Evolutionary conservation across 2,113 vertebrate genomes (phyloP).

Genomic region (Leiothrix lutea): DNA sequence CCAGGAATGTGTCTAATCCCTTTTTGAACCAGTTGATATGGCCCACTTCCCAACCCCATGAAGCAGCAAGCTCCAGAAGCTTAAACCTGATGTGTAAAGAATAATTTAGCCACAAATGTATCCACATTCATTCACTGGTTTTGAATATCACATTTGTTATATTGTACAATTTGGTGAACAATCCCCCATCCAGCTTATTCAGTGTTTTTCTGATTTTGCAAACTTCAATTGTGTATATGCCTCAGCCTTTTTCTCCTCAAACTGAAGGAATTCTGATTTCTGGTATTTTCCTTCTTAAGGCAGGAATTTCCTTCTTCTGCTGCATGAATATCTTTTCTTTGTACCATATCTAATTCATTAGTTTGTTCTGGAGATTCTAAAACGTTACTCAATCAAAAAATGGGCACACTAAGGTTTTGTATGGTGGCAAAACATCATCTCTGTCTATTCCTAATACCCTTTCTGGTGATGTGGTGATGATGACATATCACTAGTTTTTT

Average conservation of each 20-base stretch:
- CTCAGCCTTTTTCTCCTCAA: not conserved
- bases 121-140: not conserved
- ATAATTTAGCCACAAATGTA: not conserved
- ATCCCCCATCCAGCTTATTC: not conserved
- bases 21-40: not conserved
- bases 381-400: not conserved
- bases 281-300: not conserved
- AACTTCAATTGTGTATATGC: rapidly evolving
- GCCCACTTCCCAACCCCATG: not conserved
- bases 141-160: not conserved
- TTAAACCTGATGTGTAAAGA: not conserved
- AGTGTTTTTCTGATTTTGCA: not conserved
- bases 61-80: not conserved
- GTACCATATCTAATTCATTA: not conserved
- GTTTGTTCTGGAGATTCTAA: not conserved
- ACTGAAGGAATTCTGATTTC: not conserved
- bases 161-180: not conserved
- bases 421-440: not conserved
- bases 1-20: not conserved
- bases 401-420: not conserved
- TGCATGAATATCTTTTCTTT: not conserved
- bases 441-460: not conserved
- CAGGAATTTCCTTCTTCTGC: not conserved
- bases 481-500: not conserved
- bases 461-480: not conserved